Evolutionary conservation across 2,113 vertebrate genomes (phyloP).

Genomic region (Cepphus grylle): DNA sequence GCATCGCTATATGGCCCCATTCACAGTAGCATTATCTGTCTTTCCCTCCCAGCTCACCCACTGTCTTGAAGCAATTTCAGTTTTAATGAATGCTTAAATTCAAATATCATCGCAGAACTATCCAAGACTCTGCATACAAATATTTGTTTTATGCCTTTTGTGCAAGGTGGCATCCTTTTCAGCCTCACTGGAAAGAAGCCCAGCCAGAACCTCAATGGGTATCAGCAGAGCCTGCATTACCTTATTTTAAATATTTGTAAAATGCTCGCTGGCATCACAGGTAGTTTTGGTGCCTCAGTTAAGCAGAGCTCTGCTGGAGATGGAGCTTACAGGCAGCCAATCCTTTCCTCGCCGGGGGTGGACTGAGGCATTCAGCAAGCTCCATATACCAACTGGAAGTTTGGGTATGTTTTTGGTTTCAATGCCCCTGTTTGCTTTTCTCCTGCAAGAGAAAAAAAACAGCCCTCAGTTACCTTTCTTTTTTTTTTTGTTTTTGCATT

Average conservation of each 20-base stretch:
- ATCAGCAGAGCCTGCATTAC: neutral
- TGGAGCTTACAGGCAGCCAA: neutral
- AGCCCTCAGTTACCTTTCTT: neutral
- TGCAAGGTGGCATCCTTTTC: slow-evolving; percentile 43
- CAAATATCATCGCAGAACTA: slow-evolving; percentile 23
- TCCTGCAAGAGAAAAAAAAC: neutral
- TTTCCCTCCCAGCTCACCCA: slow-evolving; percentile 41
- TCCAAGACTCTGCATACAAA: slow-evolving; percentile 45
- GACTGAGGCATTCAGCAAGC: neutral
- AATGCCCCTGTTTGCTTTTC: neutral
- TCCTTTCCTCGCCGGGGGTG: neutral
- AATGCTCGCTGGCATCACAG: neutral
- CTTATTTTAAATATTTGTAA: neutral
- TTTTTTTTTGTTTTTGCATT: neutral
- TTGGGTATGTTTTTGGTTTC: neutral
- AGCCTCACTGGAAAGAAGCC: neutral
- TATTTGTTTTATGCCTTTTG: slow-evolving; percentile 27
- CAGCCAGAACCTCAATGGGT: neutral
- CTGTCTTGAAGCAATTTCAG: slow-evolving; percentile 21
- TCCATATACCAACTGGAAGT: neutral
- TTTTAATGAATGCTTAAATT: slow-evolving; percentile 58
- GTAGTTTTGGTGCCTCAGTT: neutral
- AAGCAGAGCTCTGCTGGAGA: neutral
- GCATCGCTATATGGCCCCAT: slow-evolving; percentile 27
- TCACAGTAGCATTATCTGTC: slow-evolving; percentile 35